Base-by-base conservation (phyloP, 2,888 invertebrate genomes). In the Netelia inedita region DNA sequence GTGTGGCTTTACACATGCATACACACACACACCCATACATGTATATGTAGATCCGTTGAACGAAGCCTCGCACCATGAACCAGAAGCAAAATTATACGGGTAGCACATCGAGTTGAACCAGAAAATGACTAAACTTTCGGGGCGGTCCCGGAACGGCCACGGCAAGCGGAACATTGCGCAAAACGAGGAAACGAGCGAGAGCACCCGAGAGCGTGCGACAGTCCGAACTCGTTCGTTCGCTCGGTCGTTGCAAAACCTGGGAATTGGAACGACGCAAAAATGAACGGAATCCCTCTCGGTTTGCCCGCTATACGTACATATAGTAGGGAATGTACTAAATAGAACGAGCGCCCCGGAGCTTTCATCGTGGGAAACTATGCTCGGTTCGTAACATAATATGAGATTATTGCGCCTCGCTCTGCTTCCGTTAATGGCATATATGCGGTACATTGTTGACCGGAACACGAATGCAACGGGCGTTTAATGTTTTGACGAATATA, bases 321-420 rank as follows among this genome's bases (percentile, higher is more conserved):
- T 10, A n/a, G 23, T 11, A 14, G 35, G 0, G 10, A 53, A 63
- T 35, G 14, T 46, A 46, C 46, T 46, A 14, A 46, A 46, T 46
- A 46, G 46, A 46, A 46, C 46, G 46, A 35, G 35, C 35, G 35
- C 35, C n/a, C 16, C 21, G 3, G 53, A 1, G 53, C 16, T 61
- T 63, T 61, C 50, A 16, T 23, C 21, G 28, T 63, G 50, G 35
- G 2, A 46, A 14, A 14, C 46, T 46, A 46, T 46, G 46, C 35
- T 35, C 53, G 19, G 11, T 46, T 28, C 35, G 65, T 1, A 53
- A 53, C 35, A 50, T 65, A 65, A 65, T 75, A 65, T 75, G 74
- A 74, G 65, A 41, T 65, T 75, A 75, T 75, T 65, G 65, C 35
- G 50, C 46, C 74, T 63, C 63, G 35, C 5, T 63, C 35, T 63